A percentile compares a stretch with the other conserved stretches of the same genome.
Evolutionary conservation across 2,888 invertebrate genomes (phyloP).

Genomic region (Meteorus colon): DNA sequence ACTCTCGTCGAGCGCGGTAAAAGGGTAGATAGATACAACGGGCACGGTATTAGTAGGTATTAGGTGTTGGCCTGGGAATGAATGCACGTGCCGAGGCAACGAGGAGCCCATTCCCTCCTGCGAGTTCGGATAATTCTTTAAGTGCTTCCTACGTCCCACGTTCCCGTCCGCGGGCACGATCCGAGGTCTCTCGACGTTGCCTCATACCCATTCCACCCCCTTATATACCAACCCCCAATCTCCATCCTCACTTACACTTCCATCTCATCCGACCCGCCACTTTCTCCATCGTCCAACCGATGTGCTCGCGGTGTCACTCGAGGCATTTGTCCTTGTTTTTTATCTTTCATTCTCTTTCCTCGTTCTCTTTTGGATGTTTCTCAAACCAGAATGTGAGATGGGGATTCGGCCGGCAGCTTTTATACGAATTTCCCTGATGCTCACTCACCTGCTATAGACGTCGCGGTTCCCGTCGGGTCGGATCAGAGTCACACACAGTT

Average conservation of each 20-base stretch:
- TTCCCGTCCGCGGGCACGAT: constrained; percentile 55
- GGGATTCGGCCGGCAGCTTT: constrained; percentile 44
- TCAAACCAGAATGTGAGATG: constrained; percentile 31
- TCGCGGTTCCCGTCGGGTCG: constrained; percentile 55
- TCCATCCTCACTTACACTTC: constrained; percentile 34
- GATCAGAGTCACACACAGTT: constrained; percentile 50
- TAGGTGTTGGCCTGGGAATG: constrained; percentile 73
- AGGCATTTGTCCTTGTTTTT: constrained; percentile 46
- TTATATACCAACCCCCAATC: constrained; percentile 50
- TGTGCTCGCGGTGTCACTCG: constrained; percentile 56
- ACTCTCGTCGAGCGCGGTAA: constrained; percentile 70
- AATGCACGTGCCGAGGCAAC: constrained; percentile 70
- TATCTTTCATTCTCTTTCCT: constrained; percentile 30
- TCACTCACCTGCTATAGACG: constrained; percentile 50
- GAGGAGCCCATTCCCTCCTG: constrained; percentile 61
- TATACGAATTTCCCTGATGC: constrained; percentile 23
- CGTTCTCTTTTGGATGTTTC: constrained; percentile 20
- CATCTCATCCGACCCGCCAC: constrained; percentile 49
- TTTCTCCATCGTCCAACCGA: constrained; percentile 45
- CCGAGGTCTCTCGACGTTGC: constrained; percentile 48
- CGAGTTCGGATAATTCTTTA: constrained; percentile 74
- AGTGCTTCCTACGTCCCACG: constrained; percentile 69
- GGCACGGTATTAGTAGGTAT: constrained; percentile 72
- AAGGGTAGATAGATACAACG: constrained; percentile 72
- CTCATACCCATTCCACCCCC: constrained; percentile 35